These are phyloP conservation scores for Serrognathus titanus DNA, from an alignment of 2,888 invertebrate species.

Conservation along the genomic window DNA sequence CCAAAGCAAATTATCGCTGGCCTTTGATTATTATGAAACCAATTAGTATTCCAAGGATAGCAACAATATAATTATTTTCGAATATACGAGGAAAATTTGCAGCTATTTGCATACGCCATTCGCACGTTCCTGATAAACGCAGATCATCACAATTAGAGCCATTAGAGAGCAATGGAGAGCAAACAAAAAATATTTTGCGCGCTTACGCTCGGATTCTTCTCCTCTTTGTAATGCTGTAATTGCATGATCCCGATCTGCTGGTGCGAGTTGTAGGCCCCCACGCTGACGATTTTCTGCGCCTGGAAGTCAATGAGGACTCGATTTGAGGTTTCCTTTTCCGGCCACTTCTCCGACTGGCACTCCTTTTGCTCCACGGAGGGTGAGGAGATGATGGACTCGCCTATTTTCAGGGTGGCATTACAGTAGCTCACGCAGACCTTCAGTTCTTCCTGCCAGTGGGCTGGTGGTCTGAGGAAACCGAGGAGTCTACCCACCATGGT, in stretches of 20 bases:
- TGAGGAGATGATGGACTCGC: slow-evolving; percentile 58
- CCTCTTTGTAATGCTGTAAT: slow-evolving; percentile 70
- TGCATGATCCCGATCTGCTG: slow-evolving; percentile 78
- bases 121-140: too few relatives aligned
- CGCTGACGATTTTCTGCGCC: slow-evolving; percentile 47
- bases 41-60: slow-evolving; percentile 11
- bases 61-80: too few relatives aligned
- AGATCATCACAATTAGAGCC: too few relatives aligned
- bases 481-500: slow-evolving; percentile 72
- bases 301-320: slow-evolving; percentile 50
- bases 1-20: slow-evolving; percentile 10
- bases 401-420: slow-evolving; percentile 63
- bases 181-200: background rate
- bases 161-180: too few relatives aligned
- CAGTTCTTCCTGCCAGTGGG: slow-evolving; percentile 70
- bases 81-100: too few relatives aligned
- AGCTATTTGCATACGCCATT: too few relatives aligned
- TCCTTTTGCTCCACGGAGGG: slow-evolving; percentile 60
- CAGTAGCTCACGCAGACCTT: slow-evolving; percentile 78
- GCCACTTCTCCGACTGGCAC: slow-evolving; percentile 68
- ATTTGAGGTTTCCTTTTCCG: slow-evolving; percentile 33
- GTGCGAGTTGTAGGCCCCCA: slow-evolving; percentile 56
- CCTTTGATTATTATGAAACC: slow-evolving; percentile 10
- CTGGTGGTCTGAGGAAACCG: slow-evolving; percentile 80
- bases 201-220: slow-evolving; percentile 59